These are phyloP conservation scores for Lymantria dispar DNA, from an alignment of 2,888 invertebrate genomes.

Conservation along the genomic window DNA sequence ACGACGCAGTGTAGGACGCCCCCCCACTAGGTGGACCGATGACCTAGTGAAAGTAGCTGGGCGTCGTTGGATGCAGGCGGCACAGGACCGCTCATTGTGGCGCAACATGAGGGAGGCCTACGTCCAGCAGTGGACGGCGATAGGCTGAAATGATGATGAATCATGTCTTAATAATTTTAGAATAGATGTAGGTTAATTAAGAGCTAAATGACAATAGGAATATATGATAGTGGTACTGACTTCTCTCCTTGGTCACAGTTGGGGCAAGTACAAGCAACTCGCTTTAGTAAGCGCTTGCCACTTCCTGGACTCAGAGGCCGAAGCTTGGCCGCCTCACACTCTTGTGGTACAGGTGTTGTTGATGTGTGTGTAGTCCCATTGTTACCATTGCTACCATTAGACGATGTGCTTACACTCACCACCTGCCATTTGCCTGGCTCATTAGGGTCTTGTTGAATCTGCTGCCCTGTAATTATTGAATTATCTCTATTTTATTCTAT, in stretches of 20 bases:
- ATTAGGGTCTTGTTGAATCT: constrained; percentile 91
- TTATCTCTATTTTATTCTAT: too few species aligned
- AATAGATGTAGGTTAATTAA: too few species aligned
- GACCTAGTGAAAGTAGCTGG: too few species aligned
- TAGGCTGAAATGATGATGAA: too few species aligned
- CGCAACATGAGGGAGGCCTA: too few species aligned
- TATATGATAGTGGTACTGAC: constrained; percentile 49
- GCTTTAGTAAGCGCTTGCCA: constrained; percentile 84
- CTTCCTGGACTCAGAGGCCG: constrained; percentile 51
- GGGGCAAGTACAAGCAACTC: constrained; percentile 98
- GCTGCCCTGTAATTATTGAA: constrained; percentile 76
- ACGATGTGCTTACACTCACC: constrained; percentile 62
- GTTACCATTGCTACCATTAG: constrained; percentile 11
- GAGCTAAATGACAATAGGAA: too few species aligned
- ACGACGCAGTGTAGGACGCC: too few species aligned
- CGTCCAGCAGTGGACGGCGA: too few species aligned
- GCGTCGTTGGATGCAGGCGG: too few species aligned
- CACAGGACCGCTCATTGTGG: too few species aligned
- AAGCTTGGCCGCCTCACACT: constrained; percentile 63
- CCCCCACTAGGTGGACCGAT: too few species aligned
- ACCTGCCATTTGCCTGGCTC: constrained; percentile 94
- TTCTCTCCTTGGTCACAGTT: constrained; percentile 96
- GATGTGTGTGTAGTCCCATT: constrained; percentile 28
- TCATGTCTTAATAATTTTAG: too few species aligned
- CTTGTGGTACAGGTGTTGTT: constrained; percentile 41